Evolutionary conservation across 1,140 invertebrate genomes (phyloP).

Genomic region (Dreissena polymorpha): DNA sequence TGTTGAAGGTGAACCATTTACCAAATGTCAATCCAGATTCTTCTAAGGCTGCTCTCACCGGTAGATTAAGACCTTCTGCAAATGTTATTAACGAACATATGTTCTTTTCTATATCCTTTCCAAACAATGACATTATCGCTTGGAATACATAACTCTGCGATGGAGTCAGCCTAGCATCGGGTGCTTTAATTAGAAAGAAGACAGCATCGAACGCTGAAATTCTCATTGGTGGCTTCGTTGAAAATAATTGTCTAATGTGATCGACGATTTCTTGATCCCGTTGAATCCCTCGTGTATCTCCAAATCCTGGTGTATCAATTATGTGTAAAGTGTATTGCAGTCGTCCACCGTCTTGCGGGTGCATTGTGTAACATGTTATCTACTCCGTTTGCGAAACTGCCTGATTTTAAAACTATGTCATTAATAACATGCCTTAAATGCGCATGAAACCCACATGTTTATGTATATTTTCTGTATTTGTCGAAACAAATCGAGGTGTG

Average conservation of each 20-base stretch:
- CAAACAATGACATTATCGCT: conserved; percentile 33
- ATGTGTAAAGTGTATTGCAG: conserved; percentile 37
- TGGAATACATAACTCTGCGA: conserved; percentile 31
- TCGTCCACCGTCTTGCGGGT: conserved; percentile 8
- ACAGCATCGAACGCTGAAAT: conserved; percentile 56
- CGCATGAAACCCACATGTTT: too few relatives aligned
- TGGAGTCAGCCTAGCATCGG: conserved; percentile 8
- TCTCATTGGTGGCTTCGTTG: conserved; percentile 4
- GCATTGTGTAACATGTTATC: conserved; percentile 36
- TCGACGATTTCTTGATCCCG: conserved; percentile 39
- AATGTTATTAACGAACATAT: conserved; percentile 22
- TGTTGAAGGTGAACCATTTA: not conserved
- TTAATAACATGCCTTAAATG: not conserved
- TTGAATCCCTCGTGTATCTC: conserved; percentile 54
- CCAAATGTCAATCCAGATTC: not conserved
- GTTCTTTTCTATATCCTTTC: conserved; percentile 31
- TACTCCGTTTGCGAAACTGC: conserved; percentile 32
- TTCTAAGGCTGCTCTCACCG: not conserved
- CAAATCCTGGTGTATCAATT: conserved; percentile 50
- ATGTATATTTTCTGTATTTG: too few relatives aligned
- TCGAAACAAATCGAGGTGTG: too few relatives aligned
- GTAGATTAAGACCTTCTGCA: conserved; percentile 6
- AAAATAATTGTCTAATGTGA: conserved; percentile 46
- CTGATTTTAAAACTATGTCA: not conserved
- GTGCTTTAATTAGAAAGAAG: conserved; percentile 17